These are phyloP conservation scores for Macrosoma leucophasiata DNA, from an alignment of 2,888 invertebrate species.

Conservation along the genomic window DNA sequence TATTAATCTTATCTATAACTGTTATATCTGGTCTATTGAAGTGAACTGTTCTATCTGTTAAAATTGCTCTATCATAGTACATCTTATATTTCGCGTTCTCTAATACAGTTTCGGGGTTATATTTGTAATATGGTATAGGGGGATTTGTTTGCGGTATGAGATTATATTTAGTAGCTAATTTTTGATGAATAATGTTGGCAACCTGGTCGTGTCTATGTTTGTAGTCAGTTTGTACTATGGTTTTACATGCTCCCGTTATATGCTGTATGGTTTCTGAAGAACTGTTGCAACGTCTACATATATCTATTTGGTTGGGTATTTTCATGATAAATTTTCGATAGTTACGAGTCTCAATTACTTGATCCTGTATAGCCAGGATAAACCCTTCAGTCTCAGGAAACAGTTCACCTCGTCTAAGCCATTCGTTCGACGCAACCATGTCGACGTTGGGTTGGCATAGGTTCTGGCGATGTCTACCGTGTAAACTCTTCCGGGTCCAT, in stretches of 20 bases:
- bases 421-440: conserved; percentile 12
- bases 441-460: conserved; percentile 10
- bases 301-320: conserved; percentile 1
- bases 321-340: conserved; percentile 9
- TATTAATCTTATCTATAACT: conserved; percentile 6
- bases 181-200: conserved; percentile 16
- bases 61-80: conserved; percentile 11
- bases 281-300: conserved; percentile 13
- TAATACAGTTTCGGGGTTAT: conserved; percentile 7
- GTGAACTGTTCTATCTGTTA: background rate
- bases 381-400: conserved; percentile 15
- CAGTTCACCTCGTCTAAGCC: conserved; percentile 13
- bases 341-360: conserved; percentile 9
- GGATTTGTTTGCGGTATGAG: conserved; percentile 2
- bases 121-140: conserved; percentile 18
- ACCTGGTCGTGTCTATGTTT: conserved; percentile 20
- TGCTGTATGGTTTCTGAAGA: conserved; percentile 22
- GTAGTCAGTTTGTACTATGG: conserved; percentile 20
- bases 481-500: conserved; percentile 14
- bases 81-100: conserved; percentile 6
- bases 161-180: conserved; percentile 11
- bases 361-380: conserved; percentile 15
- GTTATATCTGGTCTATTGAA: no score
- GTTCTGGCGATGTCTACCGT: conserved; percentile 11
- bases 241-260: conserved; percentile 18